Evolutionary conservation across 2,888 invertebrate genomes (phyloP), one percentile per base, ranked within the genome.

Genomic region (Synergus gifuensis): DNA sequence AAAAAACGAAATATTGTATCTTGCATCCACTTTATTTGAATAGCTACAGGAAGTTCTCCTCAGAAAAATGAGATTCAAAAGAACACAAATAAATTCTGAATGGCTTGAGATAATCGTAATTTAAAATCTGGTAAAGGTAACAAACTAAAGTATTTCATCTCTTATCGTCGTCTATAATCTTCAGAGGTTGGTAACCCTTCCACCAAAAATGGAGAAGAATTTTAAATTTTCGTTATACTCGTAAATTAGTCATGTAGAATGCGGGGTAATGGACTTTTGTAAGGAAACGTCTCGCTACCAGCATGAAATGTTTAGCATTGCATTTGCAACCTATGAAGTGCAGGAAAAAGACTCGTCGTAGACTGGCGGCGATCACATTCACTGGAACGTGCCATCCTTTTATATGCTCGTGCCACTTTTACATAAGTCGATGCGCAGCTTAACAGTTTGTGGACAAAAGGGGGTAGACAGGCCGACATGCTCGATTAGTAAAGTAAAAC

Each of bases 381-480:
- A 58, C 60, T 78, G 62, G 64, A 81, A 83, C 80, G 69, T 81
- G 78, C 79, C 79, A 78, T 81, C 77, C 66, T 64, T 64, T 64
- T 58, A 58, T 28, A 40, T 28, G 11, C 18, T 66, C 42, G 66
- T 66, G 66, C 12, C 18, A 66, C 11, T 66, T 82, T 82, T 81
- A 81, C 79, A 73, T 81, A 82, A 81, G 66, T 36, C 67, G 4
- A 58, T 40, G 16, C 66, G 58, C 67, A 63, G 14, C 28, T 14
- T 63, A 9, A 28, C 14, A 60, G 62, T 49, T 18, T 54, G 62
- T 46, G 36, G 14, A 1, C 12, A 40, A 16, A 28, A 28, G 18
- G 16, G 16, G 54, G 40, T 54, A 54, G 46, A 3, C 58, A n/a
- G 9, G 11, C 3, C 3, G 40, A 64, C n/a, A 18, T 18, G 11